Evolutionary conservation across 1,140 invertebrate genomes (phyloP).

Genomic region (Mercenaria mercenaria): DNA sequence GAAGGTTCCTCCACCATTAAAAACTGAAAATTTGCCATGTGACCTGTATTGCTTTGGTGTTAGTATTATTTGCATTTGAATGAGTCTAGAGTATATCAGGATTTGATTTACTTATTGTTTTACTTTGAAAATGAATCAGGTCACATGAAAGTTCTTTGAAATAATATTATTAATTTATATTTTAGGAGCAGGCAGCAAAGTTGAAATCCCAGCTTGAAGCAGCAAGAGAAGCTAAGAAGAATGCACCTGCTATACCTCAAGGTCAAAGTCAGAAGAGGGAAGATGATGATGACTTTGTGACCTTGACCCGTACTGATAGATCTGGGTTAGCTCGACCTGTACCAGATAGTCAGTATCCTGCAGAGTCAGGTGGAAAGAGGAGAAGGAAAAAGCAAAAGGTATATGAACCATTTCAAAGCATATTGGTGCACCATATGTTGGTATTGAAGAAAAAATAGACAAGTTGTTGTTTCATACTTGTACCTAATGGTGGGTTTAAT

Average conservation of each 20-base stretch:
- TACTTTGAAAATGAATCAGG: no score
- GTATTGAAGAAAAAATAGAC: no score
- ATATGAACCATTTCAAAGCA: neutral
- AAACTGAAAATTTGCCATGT: no score
- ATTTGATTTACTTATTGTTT: no score
- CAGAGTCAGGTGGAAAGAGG: constrained; percentile 76
- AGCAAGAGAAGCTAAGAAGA: constrained; percentile 88
- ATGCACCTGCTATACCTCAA: constrained; percentile 36
- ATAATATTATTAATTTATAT: constrained; percentile 34
- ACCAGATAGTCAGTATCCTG: constrained; percentile 67
- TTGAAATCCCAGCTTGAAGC: constrained; percentile 92
- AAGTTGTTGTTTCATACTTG: no score
- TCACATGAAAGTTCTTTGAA: no score
- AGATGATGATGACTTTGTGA: constrained; percentile 87
- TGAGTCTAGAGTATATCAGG: no score
- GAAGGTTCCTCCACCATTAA: no score
- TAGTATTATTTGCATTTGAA: no score
- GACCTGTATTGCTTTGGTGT: no score
- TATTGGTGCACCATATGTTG: no score
- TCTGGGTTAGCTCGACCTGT: constrained; percentile 87
- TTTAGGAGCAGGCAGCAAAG: constrained; percentile 89
- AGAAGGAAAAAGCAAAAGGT: constrained; percentile 85
- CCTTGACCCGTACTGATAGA: constrained; percentile 91
- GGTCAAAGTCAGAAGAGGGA: constrained; percentile 41
- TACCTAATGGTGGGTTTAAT: no score